phyloP scores from a whole-genome alignment of 2,797 vertebrate species.

The Danio kyathit region DNA sequence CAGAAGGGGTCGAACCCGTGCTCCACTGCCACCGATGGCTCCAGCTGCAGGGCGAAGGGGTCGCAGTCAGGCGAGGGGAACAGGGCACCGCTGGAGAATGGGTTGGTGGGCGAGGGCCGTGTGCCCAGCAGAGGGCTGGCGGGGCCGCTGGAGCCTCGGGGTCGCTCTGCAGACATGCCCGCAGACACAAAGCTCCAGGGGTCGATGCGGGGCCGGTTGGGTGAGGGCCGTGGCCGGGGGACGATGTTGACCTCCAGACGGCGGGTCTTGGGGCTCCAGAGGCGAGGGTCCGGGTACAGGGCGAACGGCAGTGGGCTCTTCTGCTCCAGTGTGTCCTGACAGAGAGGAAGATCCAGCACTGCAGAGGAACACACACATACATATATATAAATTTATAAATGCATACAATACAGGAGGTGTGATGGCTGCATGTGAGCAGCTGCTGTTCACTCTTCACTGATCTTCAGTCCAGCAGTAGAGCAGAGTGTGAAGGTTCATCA shows the following conservation, averaged over 20 bases:
- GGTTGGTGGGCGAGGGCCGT: constrained; percentile 80
- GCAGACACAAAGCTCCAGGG: constrained; percentile 92
- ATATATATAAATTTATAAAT: not conserved
- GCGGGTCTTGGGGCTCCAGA: constrained; percentile 84
- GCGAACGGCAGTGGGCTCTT: constrained; percentile 70
- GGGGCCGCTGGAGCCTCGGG: constrained; percentile 56
- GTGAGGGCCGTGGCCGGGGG: constrained; percentile 86
- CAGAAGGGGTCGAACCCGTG: constrained; percentile 77
- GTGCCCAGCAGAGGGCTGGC: constrained; percentile 63
- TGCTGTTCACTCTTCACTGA: not conserved
- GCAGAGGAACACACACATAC: constrained; percentile 7
- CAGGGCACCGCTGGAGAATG: constrained; percentile 79
- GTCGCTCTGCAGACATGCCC: constrained; percentile 61
- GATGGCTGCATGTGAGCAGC: too few species aligned
- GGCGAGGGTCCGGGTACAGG: constrained; percentile 72
- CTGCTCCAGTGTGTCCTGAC: constrained; percentile 79
- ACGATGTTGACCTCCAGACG: constrained; percentile 85
- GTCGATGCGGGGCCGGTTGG: constrained; percentile 87
- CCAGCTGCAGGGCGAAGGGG: constrained; percentile 77
- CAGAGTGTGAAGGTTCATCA: too few species aligned
- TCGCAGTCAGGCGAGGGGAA: constrained; percentile 82
- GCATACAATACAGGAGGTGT: not conserved
- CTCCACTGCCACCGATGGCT: constrained; percentile 66
- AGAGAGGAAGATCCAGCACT: constrained; percentile 82
- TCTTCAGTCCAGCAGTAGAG: not conserved